These are phyloP conservation scores for Oceanodroma tethys DNA, from an alignment of 2,113 vertebrate genomes.

Conservation along the genomic window DNA sequence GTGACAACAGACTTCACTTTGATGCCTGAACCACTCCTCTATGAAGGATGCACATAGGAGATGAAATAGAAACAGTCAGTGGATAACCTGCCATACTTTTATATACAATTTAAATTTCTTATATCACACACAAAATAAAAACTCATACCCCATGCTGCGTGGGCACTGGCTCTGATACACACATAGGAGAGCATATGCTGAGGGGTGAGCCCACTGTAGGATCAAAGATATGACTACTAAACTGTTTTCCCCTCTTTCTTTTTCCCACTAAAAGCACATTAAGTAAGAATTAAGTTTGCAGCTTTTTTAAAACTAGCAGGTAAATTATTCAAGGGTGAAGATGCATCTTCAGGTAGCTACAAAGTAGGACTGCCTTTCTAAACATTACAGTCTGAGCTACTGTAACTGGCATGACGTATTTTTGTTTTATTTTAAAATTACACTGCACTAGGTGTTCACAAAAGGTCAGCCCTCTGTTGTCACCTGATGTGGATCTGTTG, in stretches of 20 bases:
- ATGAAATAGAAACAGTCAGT: background rate
- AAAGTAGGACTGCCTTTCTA: background rate
- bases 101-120: background rate
- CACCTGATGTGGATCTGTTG: background rate
- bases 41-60: background rate
- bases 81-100: background rate
- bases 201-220: background rate
- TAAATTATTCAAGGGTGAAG: background rate
- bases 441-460: background rate
- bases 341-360: background rate
- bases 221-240: background rate
- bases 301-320: background rate
- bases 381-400: accelerated
- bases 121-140: background rate
- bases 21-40: background rate
- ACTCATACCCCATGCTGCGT: accelerated
- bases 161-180: background rate
- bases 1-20: background rate
- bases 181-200: background rate
- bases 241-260: background rate
- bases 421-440: background rate
- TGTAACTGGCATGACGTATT: background rate
- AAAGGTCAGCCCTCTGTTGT: background rate
- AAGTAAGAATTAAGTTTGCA: background rate
- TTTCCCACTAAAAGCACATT: background rate